Evolutionary conservation across 2,797 vertebrate genomes (phyloP), one percentile per base, ranked within the genome.

Genomic region (Premnoplex brunnescens): DNA sequence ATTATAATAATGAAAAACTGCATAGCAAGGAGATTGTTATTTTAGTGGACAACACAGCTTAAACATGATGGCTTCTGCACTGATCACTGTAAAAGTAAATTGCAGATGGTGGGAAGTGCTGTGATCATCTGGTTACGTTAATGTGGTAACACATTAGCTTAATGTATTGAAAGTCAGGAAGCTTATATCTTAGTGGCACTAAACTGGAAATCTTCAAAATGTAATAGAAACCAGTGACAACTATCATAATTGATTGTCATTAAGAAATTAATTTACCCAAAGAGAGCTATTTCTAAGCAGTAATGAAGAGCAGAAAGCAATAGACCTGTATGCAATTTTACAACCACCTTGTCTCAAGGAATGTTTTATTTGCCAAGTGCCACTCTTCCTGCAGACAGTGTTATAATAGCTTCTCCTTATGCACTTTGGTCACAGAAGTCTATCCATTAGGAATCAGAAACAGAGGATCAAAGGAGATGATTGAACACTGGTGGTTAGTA

Each of bases 261-360:
- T 95, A 95, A 86, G 85, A 84, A 97, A 97, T 96, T 96, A 96
- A 96, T 96, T 94, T 97, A 92, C n/a, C 41, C 64, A 64, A 88
- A 86, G 73, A 93, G 51, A 84, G 63, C 59, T 94, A 80, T 93
- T 90, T 88, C 85, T 86, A 75, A 79, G 64, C 44, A 85, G 23
- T 23, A 46, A 41, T 63, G 64, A 68, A 76, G 56, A 89, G 90
- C 77, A 86, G 62, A 84, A 82, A 56, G 41, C 30, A 54, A 6
- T 44, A 71, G 67, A 78, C 43, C 44, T 75, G 14, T 39, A 49
- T 56, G 87, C 67, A 87, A 79, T 43, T 60, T 95, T 92, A 81
- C 62, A 82, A 56, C 28, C 55, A 75, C 36, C 71, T 92, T 85
- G 27, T 95, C 64, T 94, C n/a, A 30, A 80, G 58, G 56, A 60